Base-by-base conservation (phyloP, 2,888 invertebrate genomes). In the Molanna angustata region DNA sequence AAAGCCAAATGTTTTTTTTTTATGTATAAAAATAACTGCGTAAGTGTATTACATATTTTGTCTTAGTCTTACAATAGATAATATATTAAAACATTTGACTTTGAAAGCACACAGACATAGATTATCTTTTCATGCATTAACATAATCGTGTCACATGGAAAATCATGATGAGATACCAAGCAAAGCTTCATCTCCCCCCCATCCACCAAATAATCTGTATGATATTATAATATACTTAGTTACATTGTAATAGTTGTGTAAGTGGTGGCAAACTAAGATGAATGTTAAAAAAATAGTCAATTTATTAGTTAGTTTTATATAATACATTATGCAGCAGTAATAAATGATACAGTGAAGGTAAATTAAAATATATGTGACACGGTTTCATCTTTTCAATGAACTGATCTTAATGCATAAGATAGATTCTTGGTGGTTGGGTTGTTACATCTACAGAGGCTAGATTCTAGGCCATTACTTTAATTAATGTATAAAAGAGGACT, bases 171-270 rank as follows among this genome's bases (percentile, higher is more conserved):
- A 77, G 77, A 77, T 77, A 77, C 77, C 77, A 77, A 77, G 77
- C 77, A 76, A 77, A 77, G 77, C 77, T 76, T 74, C 76, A 73
- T n/a, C 74, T 74, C 74, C 73, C 75, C 75, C 76, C 77, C 77
- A 77, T 72, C 77, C 77, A 77, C 77, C 77, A 77, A 77, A 75
- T 69, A 49, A 49, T 37, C 37, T 35, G 20, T 52, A 35, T n/a
- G n/a, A n/a, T n/a, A 39, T 50, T 31, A 44, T 42, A 31, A 35
- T 22, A 37, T 50, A 45, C 37, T 22, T 35, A 41, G 39, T 16
- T 42, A 33, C 27, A 27, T 11, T 27, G 11, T 7, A 27, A 27
- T 17, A 16, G 16, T 44, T 11, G 35, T 44, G 20, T 35, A 46
- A 33, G 47, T 44, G 18, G 46, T 49, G 37, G 18, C 9, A 37